Base-by-base conservation (phyloP, 2,113 vertebrate genomes). In the Charadrius vociferus region DNA sequence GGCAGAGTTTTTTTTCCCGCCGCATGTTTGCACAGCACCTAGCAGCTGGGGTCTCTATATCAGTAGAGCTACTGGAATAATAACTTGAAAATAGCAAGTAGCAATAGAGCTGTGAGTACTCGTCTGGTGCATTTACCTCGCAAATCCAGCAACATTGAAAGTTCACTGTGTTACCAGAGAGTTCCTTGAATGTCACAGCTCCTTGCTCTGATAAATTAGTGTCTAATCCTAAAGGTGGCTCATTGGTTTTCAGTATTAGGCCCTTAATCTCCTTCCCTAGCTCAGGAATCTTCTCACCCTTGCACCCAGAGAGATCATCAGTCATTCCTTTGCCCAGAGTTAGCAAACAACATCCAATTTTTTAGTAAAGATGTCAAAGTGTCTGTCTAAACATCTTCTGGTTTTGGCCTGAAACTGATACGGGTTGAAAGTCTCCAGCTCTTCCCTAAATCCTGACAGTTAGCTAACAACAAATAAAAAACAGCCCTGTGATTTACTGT, bases 381-480 rank as follows among this genome's bases (percentile, higher is more conserved):
- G 72, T 96, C 92, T 74, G 79, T 90, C 89, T 95, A 97, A 97
- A 97, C 81, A 94, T 77, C 94, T 81, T 82, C 73, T 87, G 89
- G 90, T 81, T 95, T 95, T 94, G 89, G 74, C 91, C 89, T 68
- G 58, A 91, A 68, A 82, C 83, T 92, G 92, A 96, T 90, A 96
- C 0, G 15, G n/a, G 56, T 90, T 98, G 97, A 98, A 88, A 95
- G 91, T 94, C 90, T 97, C 97, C 98, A 97, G 97, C 58, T 84
- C 84, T 92, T 97, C 95, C 73, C 96, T 96, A 96, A 96, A 97
- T 82, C 87, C 93, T 97, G 98, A 98, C 97, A 98, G 95, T 39
- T 96, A 67, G 90, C 88, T 96, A 98, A 94, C 97, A 97, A 97
- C 97, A 98, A 98, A 98, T 98, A 97, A 96, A 97, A 98, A 97